Percentiles rank a stretch among this genome's conserved stretches.
Conservation (phyloP, 2,797 vertebrate species). For the Pipistrellus pipistrellus region DNA sequence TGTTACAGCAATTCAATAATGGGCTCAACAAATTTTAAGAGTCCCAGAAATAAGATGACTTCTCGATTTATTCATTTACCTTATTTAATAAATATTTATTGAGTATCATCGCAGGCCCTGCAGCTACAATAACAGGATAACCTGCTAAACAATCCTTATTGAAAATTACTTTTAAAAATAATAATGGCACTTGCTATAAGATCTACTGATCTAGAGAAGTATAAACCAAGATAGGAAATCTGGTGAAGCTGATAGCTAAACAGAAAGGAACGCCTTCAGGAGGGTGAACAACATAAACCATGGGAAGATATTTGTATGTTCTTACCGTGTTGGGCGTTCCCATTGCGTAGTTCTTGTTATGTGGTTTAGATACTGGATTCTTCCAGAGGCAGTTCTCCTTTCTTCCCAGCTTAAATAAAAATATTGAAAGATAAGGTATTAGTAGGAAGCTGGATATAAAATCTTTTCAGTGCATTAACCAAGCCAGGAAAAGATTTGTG, state of each 20-base stretch:
- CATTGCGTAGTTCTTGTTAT: constrained; percentile 97
- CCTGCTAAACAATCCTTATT: constrained; percentile 10
- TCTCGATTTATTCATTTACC: constrained; percentile 33
- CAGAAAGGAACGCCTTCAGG: not conserved
- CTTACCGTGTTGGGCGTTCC: constrained; percentile 96
- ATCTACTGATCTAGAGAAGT: constrained; percentile 35
- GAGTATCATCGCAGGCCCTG: not conserved
- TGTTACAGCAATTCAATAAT: constrained; percentile 21
- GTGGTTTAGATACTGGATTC: constrained; percentile 98
- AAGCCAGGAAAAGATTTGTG: constrained; percentile 80
- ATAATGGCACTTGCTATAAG: not conserved
- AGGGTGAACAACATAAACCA: not conserved
- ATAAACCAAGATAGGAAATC: constrained; percentile 60
- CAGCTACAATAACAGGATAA: constrained; percentile 22
- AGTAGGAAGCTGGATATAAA: constrained; percentile 82
- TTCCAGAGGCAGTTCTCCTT: constrained; percentile 95
- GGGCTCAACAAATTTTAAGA: not conserved
- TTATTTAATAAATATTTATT: constrained; percentile 46
- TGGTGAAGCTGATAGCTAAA: constrained; percentile 27
- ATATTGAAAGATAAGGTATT: constrained; percentile 86
- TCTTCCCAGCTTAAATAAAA: constrained; percentile 95
- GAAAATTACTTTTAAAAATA: constrained; percentile 42
- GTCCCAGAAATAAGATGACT: constrained; percentile 34
- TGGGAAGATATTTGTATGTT: not conserved
- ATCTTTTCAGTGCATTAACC: constrained; percentile 78